Conservation (phyloP, 2,888 invertebrate genomes). For the Pegoplata infirma region DNA sequence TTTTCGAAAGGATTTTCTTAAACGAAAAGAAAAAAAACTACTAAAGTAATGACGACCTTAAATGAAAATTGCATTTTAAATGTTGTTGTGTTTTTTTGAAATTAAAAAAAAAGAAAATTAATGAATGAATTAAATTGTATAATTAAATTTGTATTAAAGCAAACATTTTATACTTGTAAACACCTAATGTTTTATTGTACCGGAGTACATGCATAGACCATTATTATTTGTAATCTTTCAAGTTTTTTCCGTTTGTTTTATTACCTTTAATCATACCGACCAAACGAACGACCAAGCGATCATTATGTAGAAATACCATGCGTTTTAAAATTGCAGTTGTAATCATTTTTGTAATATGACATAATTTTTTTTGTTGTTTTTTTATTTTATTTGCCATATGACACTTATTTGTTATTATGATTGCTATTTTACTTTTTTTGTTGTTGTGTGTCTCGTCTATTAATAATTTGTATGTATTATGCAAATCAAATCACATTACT, state of each 20-base stretch:
- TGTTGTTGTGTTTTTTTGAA: not conserved
- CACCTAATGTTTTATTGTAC: not conserved
- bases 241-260: constrained; percentile 7
- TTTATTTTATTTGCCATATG: no score
- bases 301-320: not conserved
- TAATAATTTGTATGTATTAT: no score
- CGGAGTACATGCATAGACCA: not conserved
- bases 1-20: constrained; percentile 13
- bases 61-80: constrained; percentile 27
- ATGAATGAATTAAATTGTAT: not conserved
- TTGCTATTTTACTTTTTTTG: no score
- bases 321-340: constrained; percentile 37
- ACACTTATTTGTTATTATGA: no score
- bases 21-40: not conserved
- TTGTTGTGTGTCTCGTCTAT: not conserved
- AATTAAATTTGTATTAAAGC: not conserved
- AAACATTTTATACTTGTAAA: not conserved
- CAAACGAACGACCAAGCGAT: no score
- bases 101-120: not conserved
- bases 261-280: constrained; percentile 20
- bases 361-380: not conserved
- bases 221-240: not conserved
- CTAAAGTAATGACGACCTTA: constrained; percentile 38
- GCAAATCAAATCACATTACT: no score
- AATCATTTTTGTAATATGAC: constrained; percentile 27